phyloP scores from a whole-genome alignment of 2,888 invertebrate genomes.

The Agrenia bidenticulata region DNA sequence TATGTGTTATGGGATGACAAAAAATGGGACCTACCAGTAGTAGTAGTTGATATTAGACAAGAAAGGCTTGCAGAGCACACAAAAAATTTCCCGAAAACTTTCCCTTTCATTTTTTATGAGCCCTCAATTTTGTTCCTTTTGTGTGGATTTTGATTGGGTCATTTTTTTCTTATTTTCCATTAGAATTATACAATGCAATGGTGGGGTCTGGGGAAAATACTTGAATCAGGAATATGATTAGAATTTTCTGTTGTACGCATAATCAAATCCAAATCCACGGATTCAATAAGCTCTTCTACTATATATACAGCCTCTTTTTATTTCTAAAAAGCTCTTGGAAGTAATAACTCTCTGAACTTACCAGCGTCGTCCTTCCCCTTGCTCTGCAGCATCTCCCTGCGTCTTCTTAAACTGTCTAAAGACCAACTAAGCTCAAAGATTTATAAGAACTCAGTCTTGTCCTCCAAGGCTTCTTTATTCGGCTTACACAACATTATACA shows the following conservation, averaged over 20 bases:
- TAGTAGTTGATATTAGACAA: background rate
- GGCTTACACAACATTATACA: too few species aligned
- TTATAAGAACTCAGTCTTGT: too few species aligned
- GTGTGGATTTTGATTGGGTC: constrained; percentile 47
- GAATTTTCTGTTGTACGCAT: constrained; percentile 38
- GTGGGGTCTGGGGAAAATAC: constrained; percentile 16
- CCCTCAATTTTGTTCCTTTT: constrained; percentile 52
- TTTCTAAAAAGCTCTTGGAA: background rate
- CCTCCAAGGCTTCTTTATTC: too few species aligned
- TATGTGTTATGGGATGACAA: constrained; percentile 14
- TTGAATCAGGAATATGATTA: constrained; percentile 44
- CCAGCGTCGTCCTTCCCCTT: too few species aligned
- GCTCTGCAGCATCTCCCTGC: too few species aligned
- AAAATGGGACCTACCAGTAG: constrained; percentile 2
- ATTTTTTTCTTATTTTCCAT: constrained; percentile 48
- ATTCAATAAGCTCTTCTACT: constrained; percentile 12
- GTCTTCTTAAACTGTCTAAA: too few species aligned
- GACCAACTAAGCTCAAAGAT: too few species aligned
- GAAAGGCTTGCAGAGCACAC: constrained; percentile 15
- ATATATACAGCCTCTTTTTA: constrained; percentile 2
- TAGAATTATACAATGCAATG: constrained; percentile 48
- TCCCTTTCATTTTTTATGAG: constrained; percentile 52
- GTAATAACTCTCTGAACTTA: too few species aligned
- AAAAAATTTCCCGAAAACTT: constrained; percentile 44
- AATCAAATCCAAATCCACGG: constrained; percentile 31